Evolutionary conservation across 2,113 vertebrate genomes (phyloP).

Genomic region (Campylomormyrus tamandua): DNA sequence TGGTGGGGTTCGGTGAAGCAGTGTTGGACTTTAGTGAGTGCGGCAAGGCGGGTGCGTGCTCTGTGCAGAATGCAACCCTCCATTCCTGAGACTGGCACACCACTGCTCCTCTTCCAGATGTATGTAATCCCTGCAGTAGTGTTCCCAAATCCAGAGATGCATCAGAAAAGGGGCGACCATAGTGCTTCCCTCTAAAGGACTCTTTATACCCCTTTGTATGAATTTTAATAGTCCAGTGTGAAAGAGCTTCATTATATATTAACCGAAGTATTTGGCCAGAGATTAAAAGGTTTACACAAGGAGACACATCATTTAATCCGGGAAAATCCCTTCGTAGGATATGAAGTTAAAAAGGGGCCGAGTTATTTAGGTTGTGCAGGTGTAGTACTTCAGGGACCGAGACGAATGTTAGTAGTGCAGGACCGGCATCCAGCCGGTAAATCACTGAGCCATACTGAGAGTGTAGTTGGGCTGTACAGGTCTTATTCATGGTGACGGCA

Average conservation of each 20-base stretch:
- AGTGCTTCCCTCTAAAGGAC: neutral
- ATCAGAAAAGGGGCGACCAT: neutral
- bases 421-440: neutral
- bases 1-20: neutral
- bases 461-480: neutral
- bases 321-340: neutral
- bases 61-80: neutral
- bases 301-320: neutral
- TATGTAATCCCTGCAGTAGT: neutral
- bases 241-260: neutral
- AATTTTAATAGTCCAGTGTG: neutral
- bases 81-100: neutral
- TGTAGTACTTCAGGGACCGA: neutral
- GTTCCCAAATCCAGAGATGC: neutral
- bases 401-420: neutral
- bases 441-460: neutral
- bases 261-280: neutral
- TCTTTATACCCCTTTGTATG: neutral
- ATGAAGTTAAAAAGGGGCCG: neutral
- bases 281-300: neutral
- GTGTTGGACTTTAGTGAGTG: neutral
- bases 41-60: neutral
- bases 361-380: neutral
- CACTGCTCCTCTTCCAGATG: neutral
- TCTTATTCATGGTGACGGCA: neutral